Base-by-base conservation (phyloP, 2,888 invertebrate genomes). In the Tiphia femorata region DNA sequence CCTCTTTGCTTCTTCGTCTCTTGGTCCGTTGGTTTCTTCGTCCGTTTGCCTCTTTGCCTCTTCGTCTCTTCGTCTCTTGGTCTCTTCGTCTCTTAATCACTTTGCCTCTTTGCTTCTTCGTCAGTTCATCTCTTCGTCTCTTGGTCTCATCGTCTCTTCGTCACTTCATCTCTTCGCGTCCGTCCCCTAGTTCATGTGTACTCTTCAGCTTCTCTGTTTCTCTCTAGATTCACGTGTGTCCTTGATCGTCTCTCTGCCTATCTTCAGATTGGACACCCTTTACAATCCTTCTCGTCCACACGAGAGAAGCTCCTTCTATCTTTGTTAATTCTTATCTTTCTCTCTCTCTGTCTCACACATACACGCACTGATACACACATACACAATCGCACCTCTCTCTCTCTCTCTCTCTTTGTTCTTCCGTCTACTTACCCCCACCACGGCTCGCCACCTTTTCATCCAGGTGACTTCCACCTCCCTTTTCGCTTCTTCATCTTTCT, bases 71-170 rank as follows among this genome's bases (percentile, higher is more conserved):
- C 58, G 29, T 57, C 49, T 49, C 49, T 51, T n/a, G n/a, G n/a
- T n/a, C n/a, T n/a, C n/a, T n/a, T n/a, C n/a, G n/a, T n/a, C n/a
- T n/a, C n/a, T n/a, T n/a, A n/a, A n/a, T n/a, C n/a, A n/a, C n/a
- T n/a, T n/a, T n/a, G n/a, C n/a, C 35, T 75, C 75, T 70, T 79
- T 80, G 77, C 77, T 76, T 65, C 62, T 64, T 71, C 73, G 51
- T 67, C 67, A 64, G 55, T 55, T 61, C 58, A 27, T 57, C 49
- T 49, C 49, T 51, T n/a, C n/a, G n/a, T n/a, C n/a, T n/a, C n/a
- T n/a, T n/a, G n/a, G n/a, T n/a, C n/a, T n/a, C n/a, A n/a, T n/a
- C n/a, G n/a, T n/a, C n/a, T n/a, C n/a, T n/a, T n/a, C n/a, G n/a
- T n/a, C 35, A 75, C 75, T 70, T 79, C 79, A 76, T 77, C 77